Conservation (phyloP, 2,797 vertebrate species). For the Gallinago solitaria region DNA sequence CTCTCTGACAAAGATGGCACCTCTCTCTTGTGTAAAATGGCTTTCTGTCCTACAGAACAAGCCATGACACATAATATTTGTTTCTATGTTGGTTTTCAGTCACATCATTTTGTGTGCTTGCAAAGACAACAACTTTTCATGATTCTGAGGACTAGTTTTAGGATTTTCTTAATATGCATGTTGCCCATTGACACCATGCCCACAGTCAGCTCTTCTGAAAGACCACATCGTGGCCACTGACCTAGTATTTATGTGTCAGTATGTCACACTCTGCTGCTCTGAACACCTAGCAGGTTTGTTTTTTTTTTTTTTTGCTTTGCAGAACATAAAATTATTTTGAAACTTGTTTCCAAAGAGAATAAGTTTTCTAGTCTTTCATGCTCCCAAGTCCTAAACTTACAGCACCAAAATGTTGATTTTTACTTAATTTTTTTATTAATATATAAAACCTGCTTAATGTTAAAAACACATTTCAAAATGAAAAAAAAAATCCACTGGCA, state of each 20-base stretch:
- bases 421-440: not conserved
- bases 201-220: not conserved
- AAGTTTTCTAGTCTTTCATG: not conserved
- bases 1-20: not conserved
- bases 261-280: not conserved
- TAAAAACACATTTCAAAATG: not conserved
- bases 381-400: not conserved
- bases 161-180: not conserved
- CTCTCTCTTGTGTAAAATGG: not conserved
- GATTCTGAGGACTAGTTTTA: not conserved
- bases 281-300: not conserved
- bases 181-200: not conserved
- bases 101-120: not conserved
- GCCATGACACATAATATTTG: accelerated
- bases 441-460: not conserved
- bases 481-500: not conserved
- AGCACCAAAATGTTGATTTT: not conserved
- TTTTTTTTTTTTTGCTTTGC: not conserved
- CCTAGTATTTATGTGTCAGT: not conserved
- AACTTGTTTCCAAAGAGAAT: not conserved
- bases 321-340: not conserved
- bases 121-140: not conserved
- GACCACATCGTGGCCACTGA: not conserved
- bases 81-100: not conserved
- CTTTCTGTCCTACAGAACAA: not conserved